Evolutionary conservation across 2,113 vertebrate genomes (phyloP).

Genomic region (Neogobius melanostomus): DNA sequence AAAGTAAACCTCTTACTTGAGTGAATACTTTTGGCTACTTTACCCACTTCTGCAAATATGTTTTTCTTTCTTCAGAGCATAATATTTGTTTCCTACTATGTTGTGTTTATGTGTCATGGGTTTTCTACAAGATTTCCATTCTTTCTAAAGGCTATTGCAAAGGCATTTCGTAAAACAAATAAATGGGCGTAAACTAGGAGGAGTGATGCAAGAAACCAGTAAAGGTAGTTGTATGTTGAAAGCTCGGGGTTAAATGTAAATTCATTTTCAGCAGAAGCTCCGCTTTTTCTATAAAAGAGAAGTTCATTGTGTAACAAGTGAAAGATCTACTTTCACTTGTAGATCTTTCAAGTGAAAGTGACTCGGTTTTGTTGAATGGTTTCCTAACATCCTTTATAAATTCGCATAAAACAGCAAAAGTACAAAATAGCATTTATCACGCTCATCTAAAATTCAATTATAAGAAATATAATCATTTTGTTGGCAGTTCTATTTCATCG

Average conservation of each 20-base stretch:
- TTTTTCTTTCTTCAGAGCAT: no score
- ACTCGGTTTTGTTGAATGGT: not conserved
- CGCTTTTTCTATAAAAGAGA: not conserved
- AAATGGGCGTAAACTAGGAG: no score
- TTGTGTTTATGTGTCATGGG: no score
- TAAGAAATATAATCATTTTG: not conserved
- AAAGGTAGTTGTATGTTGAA: not conserved
- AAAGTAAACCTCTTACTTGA: no score
- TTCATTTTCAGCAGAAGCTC: not conserved
- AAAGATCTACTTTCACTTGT: not conserved
- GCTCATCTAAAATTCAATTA: not conserved
- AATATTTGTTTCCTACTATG: no score
- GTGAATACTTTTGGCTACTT: no score
- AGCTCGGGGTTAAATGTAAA: not conserved
- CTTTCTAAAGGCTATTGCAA: no score
- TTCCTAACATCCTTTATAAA: not conserved
- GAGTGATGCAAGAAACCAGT: not conserved
- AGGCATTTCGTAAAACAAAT: no score
- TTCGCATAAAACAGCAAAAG: not conserved
- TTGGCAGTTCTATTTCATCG: not conserved
- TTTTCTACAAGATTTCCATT: no score
- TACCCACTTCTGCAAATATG: no score
- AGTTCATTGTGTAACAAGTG: not conserved
- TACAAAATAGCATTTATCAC: not conserved
- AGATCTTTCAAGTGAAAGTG: not conserved